Conservation (phyloP, 2,113 vertebrate species). For the Procavia capensis region DNA sequence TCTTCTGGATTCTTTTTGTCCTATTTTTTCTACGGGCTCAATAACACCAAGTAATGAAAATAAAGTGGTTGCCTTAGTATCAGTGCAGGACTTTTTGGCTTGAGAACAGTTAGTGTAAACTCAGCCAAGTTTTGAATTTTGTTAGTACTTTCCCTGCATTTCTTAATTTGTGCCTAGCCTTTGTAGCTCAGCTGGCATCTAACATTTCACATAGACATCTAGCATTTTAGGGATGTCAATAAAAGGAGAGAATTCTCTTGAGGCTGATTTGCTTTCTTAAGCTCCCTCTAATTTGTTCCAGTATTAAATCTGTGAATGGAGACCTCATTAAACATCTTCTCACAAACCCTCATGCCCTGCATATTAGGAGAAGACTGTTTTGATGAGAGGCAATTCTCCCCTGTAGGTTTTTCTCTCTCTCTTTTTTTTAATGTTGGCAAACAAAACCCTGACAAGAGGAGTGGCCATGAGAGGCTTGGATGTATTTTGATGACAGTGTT, state of each 20-base stretch:
- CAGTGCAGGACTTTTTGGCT: neutral
- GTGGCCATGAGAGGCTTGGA: neutral
- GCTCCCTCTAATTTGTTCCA: conserved; percentile 77
- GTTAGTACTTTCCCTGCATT: conserved; percentile 7
- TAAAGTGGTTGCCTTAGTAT: neutral
- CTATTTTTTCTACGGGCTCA: neutral
- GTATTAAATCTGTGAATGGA: conserved; percentile 59
- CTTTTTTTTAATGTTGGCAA: conserved; percentile 47
- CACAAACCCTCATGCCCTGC: neutral
- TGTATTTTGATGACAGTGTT: neutral
- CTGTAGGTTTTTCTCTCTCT: neutral
- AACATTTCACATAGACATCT: conserved; percentile 52
- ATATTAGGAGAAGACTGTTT: neutral
- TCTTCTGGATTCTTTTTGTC: neutral
- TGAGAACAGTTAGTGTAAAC: neutral
- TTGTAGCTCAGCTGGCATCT: conserved; percentile 55
- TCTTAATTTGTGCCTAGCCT: conserved; percentile 50
- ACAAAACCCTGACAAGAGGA: conserved; percentile 30
- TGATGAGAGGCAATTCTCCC: conserved; percentile 37
- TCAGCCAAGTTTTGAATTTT: neutral
- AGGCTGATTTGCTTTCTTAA: conserved; percentile 58
- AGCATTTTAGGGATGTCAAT: conserved; percentile 42
- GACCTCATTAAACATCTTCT: conserved; percentile 72
- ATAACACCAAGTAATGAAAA: neutral
- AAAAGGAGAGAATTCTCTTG: conserved; percentile 57